A percentile compares a stretch with the other conserved stretches of the same genome.
These are phyloP conservation scores for Phaonia tiefii DNA, from an alignment of 2,888 invertebrate genomes.

Conservation along the genomic window DNA sequence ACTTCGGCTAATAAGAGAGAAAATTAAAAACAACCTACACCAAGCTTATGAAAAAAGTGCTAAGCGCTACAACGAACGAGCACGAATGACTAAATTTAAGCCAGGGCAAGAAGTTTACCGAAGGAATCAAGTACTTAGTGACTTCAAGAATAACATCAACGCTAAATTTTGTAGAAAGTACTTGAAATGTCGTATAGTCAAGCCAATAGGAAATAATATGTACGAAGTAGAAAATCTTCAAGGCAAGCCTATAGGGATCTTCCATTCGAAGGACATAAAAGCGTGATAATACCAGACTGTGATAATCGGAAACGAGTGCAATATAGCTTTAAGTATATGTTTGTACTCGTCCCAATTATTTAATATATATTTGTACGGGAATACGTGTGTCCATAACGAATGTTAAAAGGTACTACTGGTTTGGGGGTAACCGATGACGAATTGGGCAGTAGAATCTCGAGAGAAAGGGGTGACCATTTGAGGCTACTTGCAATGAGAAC, in stretches of 20 bases:
- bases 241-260: neutral
- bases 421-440: too few relatives aligned
- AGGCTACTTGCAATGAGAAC: too few relatives aligned
- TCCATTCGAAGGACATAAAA: too few relatives aligned
- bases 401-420: too few relatives aligned
- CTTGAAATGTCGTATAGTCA: neutral
- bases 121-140: neutral
- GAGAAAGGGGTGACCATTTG: too few relatives aligned
- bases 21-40: neutral
- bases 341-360: too few relatives aligned
- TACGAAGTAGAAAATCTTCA: neutral
- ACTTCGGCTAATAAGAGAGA: neutral
- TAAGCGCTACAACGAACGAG: neutral
- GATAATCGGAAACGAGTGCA: too few relatives aligned
- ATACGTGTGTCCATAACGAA: too few relatives aligned
- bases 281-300: too few relatives aligned
- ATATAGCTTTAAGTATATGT: too few relatives aligned
- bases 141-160: neutral
- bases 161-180: neutral
- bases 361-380: too few relatives aligned
- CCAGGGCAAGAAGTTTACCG: slow-evolving; percentile 1
- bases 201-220: neutral
- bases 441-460: too few relatives aligned
- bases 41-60: neutral
- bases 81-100: neutral